phyloP scores from a whole-genome alignment of 2,113 vertebrate genomes.

The Muntiacus muntjak region DNA sequence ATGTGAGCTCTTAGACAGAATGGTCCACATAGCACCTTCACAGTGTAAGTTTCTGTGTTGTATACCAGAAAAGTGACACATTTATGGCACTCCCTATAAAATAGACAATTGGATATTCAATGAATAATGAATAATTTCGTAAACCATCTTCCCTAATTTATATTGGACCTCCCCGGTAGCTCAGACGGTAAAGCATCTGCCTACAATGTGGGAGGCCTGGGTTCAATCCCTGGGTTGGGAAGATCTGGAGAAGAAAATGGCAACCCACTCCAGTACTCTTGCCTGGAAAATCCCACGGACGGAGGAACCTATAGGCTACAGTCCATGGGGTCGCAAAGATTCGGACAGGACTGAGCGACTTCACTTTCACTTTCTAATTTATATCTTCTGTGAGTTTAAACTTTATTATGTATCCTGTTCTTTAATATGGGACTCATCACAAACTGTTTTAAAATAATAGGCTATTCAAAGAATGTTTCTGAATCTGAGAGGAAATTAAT shows the following conservation, averaged over 20 bases:
- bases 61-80: not conserved
- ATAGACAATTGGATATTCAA: not conserved
- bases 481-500: not conserved
- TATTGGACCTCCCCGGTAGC: not conserved
- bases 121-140: not conserved
- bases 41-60: not conserved
- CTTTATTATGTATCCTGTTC: not conserved
- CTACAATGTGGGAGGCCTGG: rapidly evolving
- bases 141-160: not conserved
- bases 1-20: not conserved
- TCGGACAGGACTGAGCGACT: not conserved
- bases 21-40: not conserved
- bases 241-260: not conserved
- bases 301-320: not conserved
- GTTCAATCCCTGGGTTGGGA: not conserved
- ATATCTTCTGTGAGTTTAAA: not conserved
- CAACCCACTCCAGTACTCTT: not conserved
- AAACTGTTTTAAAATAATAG: slow-evolving; percentile 22
- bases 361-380: not conserved
- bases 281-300: not conserved
- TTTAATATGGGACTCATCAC: not conserved
- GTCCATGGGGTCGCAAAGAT: not conserved
- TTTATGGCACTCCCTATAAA: not conserved
- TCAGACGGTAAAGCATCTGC: not conserved
- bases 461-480: not conserved